phyloP scores from a whole-genome alignment of 2,797 vertebrate species.

The Galaxias olidus region DNA sequence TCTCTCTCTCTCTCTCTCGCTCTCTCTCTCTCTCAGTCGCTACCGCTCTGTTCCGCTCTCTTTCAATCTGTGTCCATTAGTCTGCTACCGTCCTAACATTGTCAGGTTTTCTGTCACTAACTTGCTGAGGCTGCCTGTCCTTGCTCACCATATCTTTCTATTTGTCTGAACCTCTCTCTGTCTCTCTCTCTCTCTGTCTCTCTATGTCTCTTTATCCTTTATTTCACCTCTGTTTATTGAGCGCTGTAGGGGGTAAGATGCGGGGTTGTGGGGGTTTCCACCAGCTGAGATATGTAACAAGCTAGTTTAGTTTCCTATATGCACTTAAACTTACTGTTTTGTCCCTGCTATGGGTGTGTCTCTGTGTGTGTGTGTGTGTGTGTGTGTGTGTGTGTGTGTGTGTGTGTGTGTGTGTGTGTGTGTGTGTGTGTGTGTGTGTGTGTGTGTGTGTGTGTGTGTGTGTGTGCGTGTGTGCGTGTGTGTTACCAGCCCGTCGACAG shows the following conservation, averaged over 20 bases:
- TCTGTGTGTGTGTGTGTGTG: background rate
- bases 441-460: background rate
- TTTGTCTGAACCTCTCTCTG: background rate
- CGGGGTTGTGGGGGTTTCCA: too few relatives aligned
- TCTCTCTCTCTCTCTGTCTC: background rate
- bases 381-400: background rate
- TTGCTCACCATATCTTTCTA: too few relatives aligned
- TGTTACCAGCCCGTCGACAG: conserved; percentile 75
- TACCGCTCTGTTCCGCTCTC: background rate
- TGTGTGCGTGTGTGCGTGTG: conserved; percentile 33
- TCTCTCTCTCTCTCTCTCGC: background rate
- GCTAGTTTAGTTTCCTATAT: too few relatives aligned
- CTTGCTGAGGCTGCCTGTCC: too few relatives aligned
- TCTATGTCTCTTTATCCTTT: too few relatives aligned
- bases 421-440: background rate
- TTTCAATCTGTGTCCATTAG: background rate
- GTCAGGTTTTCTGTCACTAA: too few relatives aligned
- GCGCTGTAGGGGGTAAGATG: too few relatives aligned
- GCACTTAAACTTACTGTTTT: too few relatives aligned
- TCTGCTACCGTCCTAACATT: too few relatives aligned
- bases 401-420: background rate
- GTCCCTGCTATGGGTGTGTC: too few relatives aligned
- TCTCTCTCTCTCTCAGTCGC: background rate
- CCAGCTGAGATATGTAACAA: too few relatives aligned
- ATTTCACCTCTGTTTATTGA: too few relatives aligned